phyloP scores from a whole-genome alignment of 2,888 invertebrate species.

The Parasteatoda lunata region DNA sequence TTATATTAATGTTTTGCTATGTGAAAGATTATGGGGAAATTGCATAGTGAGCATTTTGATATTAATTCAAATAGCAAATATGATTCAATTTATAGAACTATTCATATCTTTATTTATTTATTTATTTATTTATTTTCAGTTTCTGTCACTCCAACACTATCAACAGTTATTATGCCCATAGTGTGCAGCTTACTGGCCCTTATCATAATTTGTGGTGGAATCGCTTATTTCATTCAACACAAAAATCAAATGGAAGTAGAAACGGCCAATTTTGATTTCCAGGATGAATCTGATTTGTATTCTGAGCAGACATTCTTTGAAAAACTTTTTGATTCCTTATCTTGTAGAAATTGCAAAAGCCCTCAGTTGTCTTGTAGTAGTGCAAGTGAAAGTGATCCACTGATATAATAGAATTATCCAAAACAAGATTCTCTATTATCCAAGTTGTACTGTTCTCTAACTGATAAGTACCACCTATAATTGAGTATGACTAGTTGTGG shows the following conservation, averaged over 20 bases:
- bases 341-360: slow-evolving; percentile 27
- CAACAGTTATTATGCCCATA: slow-evolving; percentile 91
- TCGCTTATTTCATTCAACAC: slow-evolving; percentile 89
- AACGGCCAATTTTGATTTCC: slow-evolving; percentile 80
- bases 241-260: slow-evolving; percentile 86
- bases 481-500: background rate
- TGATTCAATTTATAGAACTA: too few relatives aligned
- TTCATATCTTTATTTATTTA: background rate
- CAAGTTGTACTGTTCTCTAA: background rate
- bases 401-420: slow-evolving; percentile 9
- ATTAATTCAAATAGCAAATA: too few relatives aligned
- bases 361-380: slow-evolving; percentile 15
- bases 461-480: background rate
- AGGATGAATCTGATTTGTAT: slow-evolving; percentile 78
- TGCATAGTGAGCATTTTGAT: too few relatives aligned
- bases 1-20: too few relatives aligned
- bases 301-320: slow-evolving; percentile 86
- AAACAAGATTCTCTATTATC: background rate
- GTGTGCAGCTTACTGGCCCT: slow-evolving; percentile 87
- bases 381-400: slow-evolving; percentile 39
- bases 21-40: too few relatives aligned
- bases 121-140: slow-evolving; percentile 77
- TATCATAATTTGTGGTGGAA: slow-evolving; percentile 88
- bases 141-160: slow-evolving; percentile 85
- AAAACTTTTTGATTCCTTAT: slow-evolving; percentile 85